Evolutionary conservation across 2,888 invertebrate genomes (phyloP).

Genomic region (Agriopis leucophaearia): DNA sequence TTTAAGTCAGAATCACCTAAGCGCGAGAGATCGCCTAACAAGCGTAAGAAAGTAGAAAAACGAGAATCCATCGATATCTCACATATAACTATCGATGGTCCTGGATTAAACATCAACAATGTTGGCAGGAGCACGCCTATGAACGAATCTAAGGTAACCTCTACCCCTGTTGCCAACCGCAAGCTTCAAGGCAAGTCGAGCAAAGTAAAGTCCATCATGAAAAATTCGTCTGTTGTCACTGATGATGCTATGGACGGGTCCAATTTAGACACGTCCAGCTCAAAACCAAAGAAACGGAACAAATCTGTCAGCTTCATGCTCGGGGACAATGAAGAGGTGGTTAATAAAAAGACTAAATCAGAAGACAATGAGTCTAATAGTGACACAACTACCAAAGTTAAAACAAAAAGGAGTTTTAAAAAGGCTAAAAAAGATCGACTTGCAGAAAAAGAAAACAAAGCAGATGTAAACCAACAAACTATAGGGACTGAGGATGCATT

Average conservation of each 20-base stretch:
- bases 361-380: slow-evolving; percentile 51
- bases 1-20: slow-evolving; percentile 47
- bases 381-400: slow-evolving; percentile 34
- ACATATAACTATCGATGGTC: slow-evolving; percentile 59
- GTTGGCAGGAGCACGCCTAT: slow-evolving; percentile 44
- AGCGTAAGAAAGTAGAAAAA: slow-evolving; percentile 58
- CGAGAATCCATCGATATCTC: slow-evolving; percentile 55
- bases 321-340: slow-evolving; percentile 68
- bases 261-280: slow-evolving; percentile 38
- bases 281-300: slow-evolving; percentile 72
- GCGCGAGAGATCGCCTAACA: slow-evolving; percentile 53
- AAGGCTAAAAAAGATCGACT: slow-evolving; percentile 44
- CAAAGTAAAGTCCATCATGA: slow-evolving; percentile 70
- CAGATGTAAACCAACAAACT: slow-evolving; percentile 37
- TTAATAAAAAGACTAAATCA: slow-evolving; percentile 70
- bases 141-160: slow-evolving; percentile 54
- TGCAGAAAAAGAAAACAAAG: slow-evolving; percentile 57
- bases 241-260: slow-evolving; percentile 53
- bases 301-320: slow-evolving; percentile 79
- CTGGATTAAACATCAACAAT: slow-evolving; percentile 44
- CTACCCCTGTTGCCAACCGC: slow-evolving; percentile 55
- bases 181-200: slow-evolving; percentile 14
- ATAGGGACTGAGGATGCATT: slow-evolving; percentile 41
- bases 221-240: slow-evolving; percentile 48
- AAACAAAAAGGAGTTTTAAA: slow-evolving; percentile 42